Percentiles rank a stretch among this genome's conserved stretches.
Conservation (phyloP, 2,797 vertebrate genomes). For the Coregonus suidteri region DNA sequence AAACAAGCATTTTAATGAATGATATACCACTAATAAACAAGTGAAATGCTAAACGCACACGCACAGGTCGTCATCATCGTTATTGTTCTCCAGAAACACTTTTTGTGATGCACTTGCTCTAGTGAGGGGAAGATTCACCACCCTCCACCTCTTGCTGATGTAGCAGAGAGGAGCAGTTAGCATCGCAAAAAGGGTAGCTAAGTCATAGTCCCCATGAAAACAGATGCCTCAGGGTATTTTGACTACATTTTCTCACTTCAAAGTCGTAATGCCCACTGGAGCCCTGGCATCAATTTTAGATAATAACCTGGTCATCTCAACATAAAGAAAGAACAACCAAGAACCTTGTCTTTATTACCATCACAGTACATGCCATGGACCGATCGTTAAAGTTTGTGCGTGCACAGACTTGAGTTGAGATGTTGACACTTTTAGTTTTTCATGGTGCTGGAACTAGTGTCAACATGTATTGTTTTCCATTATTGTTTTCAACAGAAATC, state of each 20-base stretch:
- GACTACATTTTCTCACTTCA: constrained; percentile 72
- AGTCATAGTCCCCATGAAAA: constrained; percentile 55
- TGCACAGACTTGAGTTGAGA: constrained; percentile 6
- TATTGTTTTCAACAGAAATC: too few species aligned
- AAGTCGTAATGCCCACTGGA: constrained; percentile 68
- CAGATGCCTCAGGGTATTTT: constrained; percentile 65
- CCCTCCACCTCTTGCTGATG: constrained; percentile 5
- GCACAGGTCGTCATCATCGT: constrained; percentile 1
- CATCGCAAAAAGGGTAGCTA: constrained; percentile 31
- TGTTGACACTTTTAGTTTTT: too few species aligned
- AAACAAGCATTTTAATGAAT: neutral
- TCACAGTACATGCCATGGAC: constrained; percentile 18
- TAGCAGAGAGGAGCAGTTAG: too few species aligned
- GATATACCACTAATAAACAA: neutral
- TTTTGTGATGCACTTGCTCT: constrained; percentile 39
- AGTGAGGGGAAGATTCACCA: constrained; percentile 32
- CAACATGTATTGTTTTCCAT: too few species aligned
- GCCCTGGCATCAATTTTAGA: constrained; percentile 72
- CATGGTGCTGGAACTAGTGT: too few species aligned
- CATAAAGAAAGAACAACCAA: constrained; percentile 52
- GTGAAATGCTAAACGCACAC: neutral
- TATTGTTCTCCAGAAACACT: constrained; percentile 50
- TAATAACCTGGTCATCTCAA: constrained; percentile 63
- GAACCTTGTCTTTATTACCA: constrained; percentile 36
- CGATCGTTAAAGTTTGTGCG: too few species aligned